Evolutionary conservation across 2,113 vertebrate genomes (phyloP), one percentile per base, ranked within the genome.

Genomic region (Marcusenius ussheri): DNA sequence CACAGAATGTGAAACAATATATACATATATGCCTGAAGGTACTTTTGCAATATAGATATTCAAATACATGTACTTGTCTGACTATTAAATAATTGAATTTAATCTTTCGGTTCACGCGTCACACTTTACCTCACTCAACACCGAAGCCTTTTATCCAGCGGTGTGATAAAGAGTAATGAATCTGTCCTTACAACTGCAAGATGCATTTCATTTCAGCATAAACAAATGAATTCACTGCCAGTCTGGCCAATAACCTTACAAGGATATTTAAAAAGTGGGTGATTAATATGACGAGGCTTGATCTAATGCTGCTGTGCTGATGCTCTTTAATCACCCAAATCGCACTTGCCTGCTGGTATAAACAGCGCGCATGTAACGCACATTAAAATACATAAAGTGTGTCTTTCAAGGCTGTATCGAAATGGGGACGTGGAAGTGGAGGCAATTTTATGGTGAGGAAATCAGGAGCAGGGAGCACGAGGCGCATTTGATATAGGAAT

Each of bases 11-110:
- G 9, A 80, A 31, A 80, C 4, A 42, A 42, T 77, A 42, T 42
- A 19, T 31, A 49, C 93, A 95, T 95, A 95, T 90, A 93, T 93
- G 92, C 89, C 85, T 39, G 90, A 91, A 92, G 92, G 93, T 92
- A 93, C 92, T 89, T 90, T 42, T 95, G 94, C 94, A 95, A 95
- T 94, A 95, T 94, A 93, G 92, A 93, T 90, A 92, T 91, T 94
- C 92, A 91, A 90, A 91, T 93, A 92, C 89, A 90, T 91, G 90
- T 92, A 95, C 95, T 94, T 94, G 92, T 94, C 93, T 93, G 93
- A 91, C 92, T 47, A 89, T 92, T 90, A 92, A 93, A 94, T 95
- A 94, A 93, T 93, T 95, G 94, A 93, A 95, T 95, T 93, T 93
- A 91, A 90, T 90, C 89, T 90, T 91, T 93, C 91, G 91, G 91